Percentiles rank a stretch among this genome's conserved stretches.
These are phyloP conservation scores for Channallabes apus DNA, from an alignment of 2,797 vertebrate genomes.

Conservation along the genomic window DNA sequence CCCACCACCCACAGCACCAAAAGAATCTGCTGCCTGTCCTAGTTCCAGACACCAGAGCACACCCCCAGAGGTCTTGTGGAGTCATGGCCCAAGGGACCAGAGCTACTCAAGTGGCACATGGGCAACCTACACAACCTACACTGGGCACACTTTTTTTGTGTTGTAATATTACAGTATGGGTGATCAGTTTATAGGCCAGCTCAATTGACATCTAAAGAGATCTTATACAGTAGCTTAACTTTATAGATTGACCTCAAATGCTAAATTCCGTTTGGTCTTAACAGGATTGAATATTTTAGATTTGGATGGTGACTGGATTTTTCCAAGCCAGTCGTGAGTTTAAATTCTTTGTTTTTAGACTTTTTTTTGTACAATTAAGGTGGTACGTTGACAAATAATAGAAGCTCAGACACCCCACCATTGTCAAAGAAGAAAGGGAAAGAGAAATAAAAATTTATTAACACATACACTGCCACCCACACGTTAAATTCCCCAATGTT, in stretches of 20 bases:
- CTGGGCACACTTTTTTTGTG: too few relatives aligned
- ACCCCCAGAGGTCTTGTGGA: too few relatives aligned
- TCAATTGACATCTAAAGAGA: not conserved
- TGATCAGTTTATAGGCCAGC: not conserved
- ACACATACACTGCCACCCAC: conserved; percentile 22
- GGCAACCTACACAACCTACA: too few relatives aligned
- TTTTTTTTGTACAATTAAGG: not conserved
- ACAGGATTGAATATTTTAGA: not conserved
- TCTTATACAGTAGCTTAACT: not conserved
- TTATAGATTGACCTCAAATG: not conserved
- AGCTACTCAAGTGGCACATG: too few relatives aligned
- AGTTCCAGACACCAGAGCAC: too few relatives aligned
- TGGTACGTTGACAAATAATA: conserved; percentile 6
- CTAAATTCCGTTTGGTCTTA: not conserved
- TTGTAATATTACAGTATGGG: too few relatives aligned
- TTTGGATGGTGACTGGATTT: not conserved
- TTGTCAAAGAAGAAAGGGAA: not conserved
- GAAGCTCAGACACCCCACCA: not conserved
- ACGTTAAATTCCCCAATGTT: conserved; percentile 9
- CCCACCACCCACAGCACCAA: too few relatives aligned
- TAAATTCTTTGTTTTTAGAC: not conserved
- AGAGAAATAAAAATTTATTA: not conserved
- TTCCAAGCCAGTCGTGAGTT: not conserved
- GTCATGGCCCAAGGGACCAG: too few relatives aligned
- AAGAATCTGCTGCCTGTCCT: too few relatives aligned